Percentiles rank a stretch among this genome's conserved stretches.
These are phyloP conservation scores for Limenitis arthemis DNA, from an alignment of 2,888 invertebrate genomes.

Conservation along the genomic window DNA sequence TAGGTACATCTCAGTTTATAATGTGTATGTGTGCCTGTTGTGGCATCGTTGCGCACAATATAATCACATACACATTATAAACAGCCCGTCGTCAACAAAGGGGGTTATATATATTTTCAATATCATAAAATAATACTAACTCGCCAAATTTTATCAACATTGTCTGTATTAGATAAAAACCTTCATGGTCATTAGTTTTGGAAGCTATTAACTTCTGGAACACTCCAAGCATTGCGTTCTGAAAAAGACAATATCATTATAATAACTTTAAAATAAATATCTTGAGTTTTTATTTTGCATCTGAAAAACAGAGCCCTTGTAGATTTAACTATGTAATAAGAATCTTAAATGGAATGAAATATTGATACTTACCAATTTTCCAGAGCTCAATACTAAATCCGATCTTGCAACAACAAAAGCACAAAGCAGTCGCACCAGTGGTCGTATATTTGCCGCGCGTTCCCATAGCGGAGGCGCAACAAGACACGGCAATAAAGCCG, in stretches of 20 bases:
- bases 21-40: no score
- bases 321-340: no score
- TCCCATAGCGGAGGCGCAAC: conserved; percentile 95
- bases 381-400: conserved; percentile 58
- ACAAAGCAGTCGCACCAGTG: conserved; percentile 91
- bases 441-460: conserved; percentile 92
- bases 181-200: conserved; percentile 96
- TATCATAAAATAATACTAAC: conserved; percentile 65
- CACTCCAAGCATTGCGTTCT: conserved; percentile 90
- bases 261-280: no score
- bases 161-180: conserved; percentile 91
- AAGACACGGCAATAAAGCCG: conserved; percentile 90
- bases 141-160: conserved; percentile 87
- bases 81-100: no score
- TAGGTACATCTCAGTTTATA: no score
- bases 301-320: no score
- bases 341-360: not conserved
- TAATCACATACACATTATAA: no score
- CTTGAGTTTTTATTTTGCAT: no score
- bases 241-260: conserved; percentile 30
- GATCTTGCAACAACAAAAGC: conserved; percentile 78
- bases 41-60: no score
- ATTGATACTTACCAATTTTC: conserved; percentile 75
- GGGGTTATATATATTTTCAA: not conserved
- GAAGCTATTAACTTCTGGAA: conserved; percentile 98